Conservation (phyloP, 1,140 invertebrate species). For the Ectropis grisescens region DNA sequence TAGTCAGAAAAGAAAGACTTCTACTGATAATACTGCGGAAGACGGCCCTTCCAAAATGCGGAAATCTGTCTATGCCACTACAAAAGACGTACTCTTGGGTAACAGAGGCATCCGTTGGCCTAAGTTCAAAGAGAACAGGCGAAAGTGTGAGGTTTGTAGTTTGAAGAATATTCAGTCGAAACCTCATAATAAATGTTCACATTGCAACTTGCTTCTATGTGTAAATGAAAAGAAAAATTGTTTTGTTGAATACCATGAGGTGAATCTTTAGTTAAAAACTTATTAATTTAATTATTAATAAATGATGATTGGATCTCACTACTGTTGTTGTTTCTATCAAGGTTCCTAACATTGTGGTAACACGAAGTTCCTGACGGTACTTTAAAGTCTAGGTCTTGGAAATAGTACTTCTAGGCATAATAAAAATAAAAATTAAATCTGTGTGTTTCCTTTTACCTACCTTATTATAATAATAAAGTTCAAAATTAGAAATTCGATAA, state of each 20-base stretch:
- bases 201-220: conserved; percentile 38
- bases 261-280: conserved; percentile 18
- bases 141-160: conserved; percentile 41
- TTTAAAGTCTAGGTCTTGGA: conserved; percentile 23
- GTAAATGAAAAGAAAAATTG: conserved; percentile 42
- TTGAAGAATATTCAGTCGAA: conserved; percentile 33
- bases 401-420: conserved; percentile 23
- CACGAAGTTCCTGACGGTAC: conserved; percentile 25
- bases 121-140: conserved; percentile 28
- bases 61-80: conserved; percentile 29
- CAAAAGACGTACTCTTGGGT: conserved; percentile 32
- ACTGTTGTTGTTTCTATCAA: conserved; percentile 24
- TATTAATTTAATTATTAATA: conserved; percentile 21
- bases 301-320: conserved; percentile 19
- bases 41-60: conserved; percentile 21
- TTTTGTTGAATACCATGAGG: conserved; percentile 34
- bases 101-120: conserved; percentile 42
- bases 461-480: conserved; percentile 19
- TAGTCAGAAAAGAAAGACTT: conserved; percentile 23
- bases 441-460: conserved; percentile 17
- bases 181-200: conserved; percentile 34
- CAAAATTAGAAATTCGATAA: conserved; percentile 14
- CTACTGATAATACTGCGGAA: conserved; percentile 21
- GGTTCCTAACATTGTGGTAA: conserved; percentile 22
- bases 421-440: conserved; percentile 21